Evolutionary conservation across 30 jellyfish, hydroid and myxozoan species (phyloP), one percentile per base, ranked within the genome.

Genomic region (Haliclystus octoradiatus): DNA sequence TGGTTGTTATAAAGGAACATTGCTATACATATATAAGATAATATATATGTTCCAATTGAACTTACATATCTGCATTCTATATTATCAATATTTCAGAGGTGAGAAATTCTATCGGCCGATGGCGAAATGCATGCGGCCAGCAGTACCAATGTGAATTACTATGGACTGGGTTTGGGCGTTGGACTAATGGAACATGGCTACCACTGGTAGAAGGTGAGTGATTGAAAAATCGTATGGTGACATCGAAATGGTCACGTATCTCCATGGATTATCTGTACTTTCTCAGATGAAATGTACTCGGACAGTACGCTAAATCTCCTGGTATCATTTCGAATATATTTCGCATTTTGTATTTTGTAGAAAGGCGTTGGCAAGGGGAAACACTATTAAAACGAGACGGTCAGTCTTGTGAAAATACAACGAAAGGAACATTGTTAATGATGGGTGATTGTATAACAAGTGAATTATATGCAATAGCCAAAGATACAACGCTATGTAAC

Each of bases 121-220:
- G 94, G 94, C 82, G 77, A 50, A 84, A 82, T 34, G 64, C 91
- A 46, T 90, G 98, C 65, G 98, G 98, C 12, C 52, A 74, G 15
- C 94, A 90, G 31, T 90, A 81, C 52, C 76, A 90, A 63, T 90
- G 98, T 61, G 98, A 82, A 34, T 64, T 90, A 30, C 69, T 90
- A 2, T 90, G 98, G 98, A 74, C 66, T 28, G 98, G 95, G 30
- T 90, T 90, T 76, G 98, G 98, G 1, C 66, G 95, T 46, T 90
- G 98, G 98, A 94, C 78, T 1, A 90, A 90, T 57, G 51, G 75
- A 65, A 90, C 95, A 26, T 90, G 98, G 98, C 65, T 68, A 28
- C 94, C 98, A 57, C 82, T 50, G 50, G 71, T 90, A 2, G 95
- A 90, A 69, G 98, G 98, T 90, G 77, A 26, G 70, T 22, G 19